phyloP scores from a whole-genome alignment of 2,113 vertebrate genomes.

The Numenius arquata region DNA sequence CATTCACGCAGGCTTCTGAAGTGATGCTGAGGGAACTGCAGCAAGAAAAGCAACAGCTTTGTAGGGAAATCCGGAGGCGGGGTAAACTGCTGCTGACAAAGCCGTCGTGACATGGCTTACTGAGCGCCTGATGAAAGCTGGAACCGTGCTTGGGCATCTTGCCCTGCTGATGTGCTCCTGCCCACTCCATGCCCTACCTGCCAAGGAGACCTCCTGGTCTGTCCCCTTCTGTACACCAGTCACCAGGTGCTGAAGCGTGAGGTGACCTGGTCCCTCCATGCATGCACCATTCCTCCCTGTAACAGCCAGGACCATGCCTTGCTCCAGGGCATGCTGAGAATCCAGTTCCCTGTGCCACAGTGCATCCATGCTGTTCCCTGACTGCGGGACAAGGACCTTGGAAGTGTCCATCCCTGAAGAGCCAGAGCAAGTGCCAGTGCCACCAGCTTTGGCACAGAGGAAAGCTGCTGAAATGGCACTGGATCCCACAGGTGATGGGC shows the following conservation, averaged over 20 bases:
- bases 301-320: not conserved
- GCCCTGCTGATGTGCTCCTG: not conserved
- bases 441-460: not conserved
- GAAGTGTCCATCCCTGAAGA: not conserved
- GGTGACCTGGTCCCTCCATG: not conserved
- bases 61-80: not conserved
- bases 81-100: not conserved
- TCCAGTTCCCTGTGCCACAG: not conserved
- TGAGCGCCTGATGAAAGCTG: not conserved
- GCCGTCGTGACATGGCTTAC: not conserved
- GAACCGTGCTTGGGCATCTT: not conserved
- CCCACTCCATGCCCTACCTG: not conserved
- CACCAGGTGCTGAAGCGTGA: rapidly evolving
- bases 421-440: not conserved
- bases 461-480: not conserved
- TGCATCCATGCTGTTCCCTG: not conserved
- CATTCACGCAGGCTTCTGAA: not conserved
- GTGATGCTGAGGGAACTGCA: slow-evolving; percentile 16
- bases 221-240: not conserved
- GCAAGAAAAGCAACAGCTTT: slow-evolving; percentile 47
- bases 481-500: not conserved
- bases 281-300: not conserved
- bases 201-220: not conserved
- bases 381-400: not conserved
- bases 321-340: not conserved